Percentiles rank a stretch among this genome's conserved stretches.
These are phyloP conservation scores for Artibeus lituratus DNA, from an alignment of 2,797 vertebrate species.

Conservation along the genomic window DNA sequence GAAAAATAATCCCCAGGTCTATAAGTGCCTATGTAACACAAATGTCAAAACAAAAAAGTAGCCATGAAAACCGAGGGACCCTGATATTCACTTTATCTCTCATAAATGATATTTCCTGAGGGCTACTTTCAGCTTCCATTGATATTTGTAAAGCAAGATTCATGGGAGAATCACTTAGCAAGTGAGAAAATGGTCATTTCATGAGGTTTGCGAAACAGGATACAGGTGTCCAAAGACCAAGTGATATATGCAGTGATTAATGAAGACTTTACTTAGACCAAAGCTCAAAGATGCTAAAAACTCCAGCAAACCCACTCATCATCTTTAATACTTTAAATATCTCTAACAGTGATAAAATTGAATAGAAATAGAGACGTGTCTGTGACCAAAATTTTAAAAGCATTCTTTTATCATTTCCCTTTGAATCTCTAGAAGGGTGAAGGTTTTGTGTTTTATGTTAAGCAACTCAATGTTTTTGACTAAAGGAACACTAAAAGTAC, in stretches of 20 bases:
- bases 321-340: slow-evolving; percentile 39
- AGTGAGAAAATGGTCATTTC: slow-evolving; percentile 29
- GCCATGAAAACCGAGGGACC: neutral
- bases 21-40: neutral
- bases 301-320: neutral
- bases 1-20: neutral
- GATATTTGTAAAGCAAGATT: neutral
- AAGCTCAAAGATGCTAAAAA: slow-evolving; percentile 10
- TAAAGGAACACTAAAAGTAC: neutral
- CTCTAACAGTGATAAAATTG: slow-evolving; percentile 46
- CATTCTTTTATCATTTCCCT: neutral
- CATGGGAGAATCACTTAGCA: neutral
- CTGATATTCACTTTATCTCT: neutral
- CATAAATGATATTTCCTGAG: neutral
- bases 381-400: slow-evolving; percentile 24
- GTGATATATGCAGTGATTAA: slow-evolving; percentile 34
- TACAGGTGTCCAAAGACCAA: neutral
- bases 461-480: neutral
- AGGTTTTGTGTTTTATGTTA: neutral
- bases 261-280: neutral
- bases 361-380: slow-evolving; percentile 18
- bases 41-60: neutral
- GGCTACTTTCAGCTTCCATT: neutral
- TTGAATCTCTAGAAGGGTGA: neutral
- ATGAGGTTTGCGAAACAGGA: slow-evolving; percentile 3